Conservation (phyloP, 2,113 vertebrate species). For the Salvelinus alpinus region DNA sequence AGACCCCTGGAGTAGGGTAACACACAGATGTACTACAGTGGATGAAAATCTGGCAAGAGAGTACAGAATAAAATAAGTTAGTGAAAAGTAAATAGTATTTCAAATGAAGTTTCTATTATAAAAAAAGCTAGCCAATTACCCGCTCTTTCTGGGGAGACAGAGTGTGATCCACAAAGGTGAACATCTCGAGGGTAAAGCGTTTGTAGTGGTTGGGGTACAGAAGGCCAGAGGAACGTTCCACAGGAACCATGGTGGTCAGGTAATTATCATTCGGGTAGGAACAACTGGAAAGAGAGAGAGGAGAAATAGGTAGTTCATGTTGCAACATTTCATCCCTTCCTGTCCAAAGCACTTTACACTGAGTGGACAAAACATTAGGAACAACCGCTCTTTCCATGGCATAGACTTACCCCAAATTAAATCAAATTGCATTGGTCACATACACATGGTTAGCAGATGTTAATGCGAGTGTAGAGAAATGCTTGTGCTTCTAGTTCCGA, state of each 20-base stretch:
- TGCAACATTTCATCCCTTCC: background rate
- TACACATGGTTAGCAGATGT: too few species aligned
- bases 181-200: constrained; percentile 71
- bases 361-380: too few species aligned
- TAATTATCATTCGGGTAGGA: constrained; percentile 68
- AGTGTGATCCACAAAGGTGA: constrained; percentile 60
- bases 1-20: constrained; percentile 8
- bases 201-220: constrained; percentile 64
- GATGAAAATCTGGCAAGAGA: constrained; percentile 61
- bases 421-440: too few species aligned
- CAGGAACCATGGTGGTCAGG: constrained; percentile 57
- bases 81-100: too few species aligned
- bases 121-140: constrained; percentile 40
- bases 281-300: constrained; percentile 54
- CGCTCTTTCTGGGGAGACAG: constrained; percentile 23
- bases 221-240: constrained; percentile 55
- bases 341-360: too few species aligned
- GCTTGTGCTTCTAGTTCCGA: too few species aligned
- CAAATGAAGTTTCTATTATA: background rate
- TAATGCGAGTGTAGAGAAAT: too few species aligned
- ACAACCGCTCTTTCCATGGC: too few species aligned
- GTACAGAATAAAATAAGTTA: background rate
- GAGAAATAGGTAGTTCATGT: background rate
- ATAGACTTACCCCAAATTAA: too few species aligned
- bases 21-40: constrained; percentile 70